These are phyloP conservation scores for Alsophila aescularia DNA, from an alignment of 2,888 invertebrate genomes.

Conservation along the genomic window DNA sequence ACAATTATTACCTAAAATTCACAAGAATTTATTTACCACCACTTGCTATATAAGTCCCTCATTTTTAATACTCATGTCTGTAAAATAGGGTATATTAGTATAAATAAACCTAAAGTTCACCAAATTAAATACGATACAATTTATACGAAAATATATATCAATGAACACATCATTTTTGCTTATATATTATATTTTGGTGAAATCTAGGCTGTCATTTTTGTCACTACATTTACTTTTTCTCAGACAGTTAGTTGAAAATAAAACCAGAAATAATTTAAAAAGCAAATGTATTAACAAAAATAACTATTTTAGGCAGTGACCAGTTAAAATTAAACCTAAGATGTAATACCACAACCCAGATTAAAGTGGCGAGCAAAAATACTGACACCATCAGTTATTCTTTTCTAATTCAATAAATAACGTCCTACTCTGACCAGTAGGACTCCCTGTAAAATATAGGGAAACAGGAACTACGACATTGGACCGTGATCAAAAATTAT, in stretches of 20 bases:
- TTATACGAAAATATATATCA: background rate
- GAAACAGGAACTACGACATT: too few relatives aligned
- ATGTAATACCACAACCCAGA: slow-evolving; percentile 30
- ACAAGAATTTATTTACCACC: too few relatives aligned
- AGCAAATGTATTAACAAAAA: slow-evolving; percentile 84
- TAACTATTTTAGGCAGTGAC: slow-evolving; percentile 53
- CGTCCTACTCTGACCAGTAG: too few relatives aligned
- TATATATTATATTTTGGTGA: slow-evolving; percentile 8
- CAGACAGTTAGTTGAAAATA: slow-evolving; percentile 82
- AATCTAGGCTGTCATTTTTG: slow-evolving; percentile 61
- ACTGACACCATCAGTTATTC: slow-evolving; percentile 5
- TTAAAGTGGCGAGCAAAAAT: slow-evolving; percentile 15
- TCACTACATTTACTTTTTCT: slow-evolving; percentile 78
- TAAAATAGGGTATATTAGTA: slow-evolving; percentile 35
- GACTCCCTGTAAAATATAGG: too few relatives aligned
- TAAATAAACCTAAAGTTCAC: slow-evolving; percentile 8
- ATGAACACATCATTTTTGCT: background rate
- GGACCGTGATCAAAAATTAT: too few relatives aligned
- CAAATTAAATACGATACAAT: background rate
- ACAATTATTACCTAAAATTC: too few relatives aligned
- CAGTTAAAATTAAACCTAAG: slow-evolving; percentile 12
- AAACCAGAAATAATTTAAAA: slow-evolving; percentile 64
- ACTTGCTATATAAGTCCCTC: background rate
- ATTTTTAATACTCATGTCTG: background rate
- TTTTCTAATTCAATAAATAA: background rate